Conservation (phyloP, 2,888 invertebrate species). For the Tineola bisselliella region DNA sequence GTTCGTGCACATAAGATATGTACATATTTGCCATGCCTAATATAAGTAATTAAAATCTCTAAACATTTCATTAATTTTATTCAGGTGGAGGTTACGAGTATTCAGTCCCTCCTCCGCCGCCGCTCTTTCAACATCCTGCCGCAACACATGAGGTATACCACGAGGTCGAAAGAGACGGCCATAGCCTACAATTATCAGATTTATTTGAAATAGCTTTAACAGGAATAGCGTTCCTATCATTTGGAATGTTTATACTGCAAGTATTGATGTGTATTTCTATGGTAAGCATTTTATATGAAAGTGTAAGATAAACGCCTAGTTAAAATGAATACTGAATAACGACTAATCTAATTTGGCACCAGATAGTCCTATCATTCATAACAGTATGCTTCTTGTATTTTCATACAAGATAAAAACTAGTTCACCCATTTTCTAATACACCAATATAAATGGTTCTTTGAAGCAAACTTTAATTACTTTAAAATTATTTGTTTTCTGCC, state of each 20-base stretch:
- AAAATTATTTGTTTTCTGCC: too few species aligned
- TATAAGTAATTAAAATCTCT: neutral
- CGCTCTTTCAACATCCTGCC: conserved; percentile 37
- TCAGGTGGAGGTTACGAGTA: conserved; percentile 54
- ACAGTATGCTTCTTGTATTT: too few species aligned
- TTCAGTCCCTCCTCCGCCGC: conserved; percentile 56
- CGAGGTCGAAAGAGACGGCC: conserved; percentile 44
- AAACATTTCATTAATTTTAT: neutral
- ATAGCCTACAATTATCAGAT: conserved; percentile 74
- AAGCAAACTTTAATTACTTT: too few species aligned
- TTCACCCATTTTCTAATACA: too few species aligned
- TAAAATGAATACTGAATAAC: too few species aligned
- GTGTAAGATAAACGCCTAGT: too few species aligned
- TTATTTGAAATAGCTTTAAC: conserved; percentile 84
- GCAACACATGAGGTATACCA: conserved; percentile 36
- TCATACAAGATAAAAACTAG: too few species aligned
- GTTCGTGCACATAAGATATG: too few species aligned
- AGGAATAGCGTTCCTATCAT: conserved; percentile 82
- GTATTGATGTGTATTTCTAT: conserved; percentile 79
- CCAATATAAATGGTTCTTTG: too few species aligned
- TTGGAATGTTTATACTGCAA: conserved; percentile 82
- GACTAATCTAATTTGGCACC: too few species aligned
- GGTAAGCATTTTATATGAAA: conserved; percentile 41
- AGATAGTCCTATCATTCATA: too few species aligned
- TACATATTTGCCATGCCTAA: too few species aligned